These are phyloP conservation scores for Rhinoptilus africanus DNA, from an alignment of 2,113 vertebrate genomes.

Conservation along the genomic window DNA sequence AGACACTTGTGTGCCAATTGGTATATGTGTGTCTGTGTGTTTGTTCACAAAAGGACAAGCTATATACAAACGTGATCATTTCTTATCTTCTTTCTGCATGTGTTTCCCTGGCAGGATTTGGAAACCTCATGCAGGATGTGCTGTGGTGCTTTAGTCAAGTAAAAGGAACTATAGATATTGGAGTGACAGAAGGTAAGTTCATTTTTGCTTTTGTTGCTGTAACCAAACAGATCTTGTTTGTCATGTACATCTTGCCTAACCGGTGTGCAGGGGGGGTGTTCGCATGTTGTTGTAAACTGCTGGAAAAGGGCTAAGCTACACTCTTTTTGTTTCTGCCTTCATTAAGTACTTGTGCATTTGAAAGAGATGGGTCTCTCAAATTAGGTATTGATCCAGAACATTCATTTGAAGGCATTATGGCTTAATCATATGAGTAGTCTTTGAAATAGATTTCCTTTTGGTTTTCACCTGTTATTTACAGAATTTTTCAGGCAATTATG, in stretches of 20 bases:
- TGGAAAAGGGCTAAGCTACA: background rate
- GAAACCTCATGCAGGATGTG: conserved; percentile 71
- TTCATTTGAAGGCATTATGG: background rate
- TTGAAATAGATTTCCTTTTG: background rate
- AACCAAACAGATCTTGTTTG: background rate
- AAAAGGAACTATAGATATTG: conserved; percentile 66
- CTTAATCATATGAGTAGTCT: background rate
- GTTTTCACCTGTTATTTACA: background rate
- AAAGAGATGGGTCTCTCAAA: background rate
- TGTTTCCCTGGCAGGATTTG: conserved; percentile 66
- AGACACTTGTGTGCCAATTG: too few relatives aligned
- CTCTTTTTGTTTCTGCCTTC: background rate
- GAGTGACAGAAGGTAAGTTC: conserved; percentile 73
- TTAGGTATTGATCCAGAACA: background rate
- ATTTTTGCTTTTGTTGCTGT: background rate
- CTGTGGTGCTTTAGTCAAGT: conserved; percentile 77
- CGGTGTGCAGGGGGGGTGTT: background rate
- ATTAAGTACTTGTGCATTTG: background rate
- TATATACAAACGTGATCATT: fast-evolving
- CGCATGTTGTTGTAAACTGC: background rate
- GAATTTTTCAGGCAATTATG: background rate
- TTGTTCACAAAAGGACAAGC: background rate
- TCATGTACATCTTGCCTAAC: background rate
- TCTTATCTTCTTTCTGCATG: background rate
- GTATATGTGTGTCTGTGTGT: background rate